These are phyloP conservation scores for Caenorhabditis inopinata DNA, from an alignment of 1,140 invertebrate genomes.

Conservation along the genomic window DNA sequence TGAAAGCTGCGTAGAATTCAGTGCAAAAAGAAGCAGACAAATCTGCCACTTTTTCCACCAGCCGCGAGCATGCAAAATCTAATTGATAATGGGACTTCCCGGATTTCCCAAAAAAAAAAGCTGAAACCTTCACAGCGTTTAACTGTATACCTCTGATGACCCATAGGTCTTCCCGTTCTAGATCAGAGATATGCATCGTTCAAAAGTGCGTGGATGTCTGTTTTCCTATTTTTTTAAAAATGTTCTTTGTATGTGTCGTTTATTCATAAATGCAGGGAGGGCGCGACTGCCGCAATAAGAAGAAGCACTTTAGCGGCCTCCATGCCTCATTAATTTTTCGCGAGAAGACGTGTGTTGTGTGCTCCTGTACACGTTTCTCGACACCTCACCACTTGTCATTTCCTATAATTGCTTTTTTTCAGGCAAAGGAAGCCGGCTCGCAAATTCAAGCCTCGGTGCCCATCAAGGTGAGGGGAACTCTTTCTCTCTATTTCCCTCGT, in stretches of 20 bases:
- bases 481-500: background rate
- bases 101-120: background rate
- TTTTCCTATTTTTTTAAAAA: background rate
- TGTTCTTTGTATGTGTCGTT: constrained; percentile 9
- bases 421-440: constrained; percentile 42
- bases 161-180: too few species aligned
- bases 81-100: too few species aligned
- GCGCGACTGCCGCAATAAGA: background rate
- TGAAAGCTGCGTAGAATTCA: too few species aligned
- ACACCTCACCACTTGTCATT: background rate
- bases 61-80: too few species aligned
- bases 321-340: constrained; percentile 41
- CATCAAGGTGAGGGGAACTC: constrained; percentile 19
- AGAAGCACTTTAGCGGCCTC: constrained; percentile 9
- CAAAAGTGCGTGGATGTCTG: background rate
- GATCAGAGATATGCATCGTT: background rate
- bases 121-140: too few species aligned
- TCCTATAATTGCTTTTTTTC: constrained; percentile 27
- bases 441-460: constrained; percentile 38
- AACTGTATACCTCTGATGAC: too few species aligned
- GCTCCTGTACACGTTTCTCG: background rate
- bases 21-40: too few species aligned
- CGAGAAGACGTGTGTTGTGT: constrained; percentile 29
- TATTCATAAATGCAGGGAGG: constrained; percentile 18
- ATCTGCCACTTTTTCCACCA: too few species aligned